Percentiles rank a stretch among this genome's conserved stretches.
phyloP scores from a whole-genome alignment of 2,113 vertebrate genomes.

The Puntigrus tetrazona region DNA sequence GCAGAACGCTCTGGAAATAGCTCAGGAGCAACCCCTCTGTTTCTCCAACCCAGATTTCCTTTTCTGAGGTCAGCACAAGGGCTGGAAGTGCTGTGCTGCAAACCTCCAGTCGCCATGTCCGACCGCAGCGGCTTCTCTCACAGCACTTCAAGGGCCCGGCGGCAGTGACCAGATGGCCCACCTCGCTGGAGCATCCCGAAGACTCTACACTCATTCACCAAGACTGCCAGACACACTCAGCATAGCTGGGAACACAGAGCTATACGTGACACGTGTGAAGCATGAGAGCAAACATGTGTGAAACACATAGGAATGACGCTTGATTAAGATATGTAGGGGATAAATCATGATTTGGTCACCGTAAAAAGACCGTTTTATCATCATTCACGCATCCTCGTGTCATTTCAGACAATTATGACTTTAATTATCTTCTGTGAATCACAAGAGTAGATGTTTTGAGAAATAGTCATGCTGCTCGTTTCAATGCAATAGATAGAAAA shows the following conservation, averaged over 20 bases:
- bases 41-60: slow-evolving; percentile 81
- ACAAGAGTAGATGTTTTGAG: not conserved
- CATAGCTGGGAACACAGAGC: slow-evolving; percentile 27
- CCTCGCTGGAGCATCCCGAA: slow-evolving; percentile 30
- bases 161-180: slow-evolving; percentile 76
- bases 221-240: slow-evolving; percentile 26
- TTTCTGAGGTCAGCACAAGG: slow-evolving; percentile 78
- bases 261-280: not conserved
- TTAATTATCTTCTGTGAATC: not conserved
- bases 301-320: not conserved
- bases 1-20: slow-evolving; percentile 78
- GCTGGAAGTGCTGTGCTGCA: slow-evolving; percentile 78
- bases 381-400: not conserved
- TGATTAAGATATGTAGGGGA: not conserved
- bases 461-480: not conserved
- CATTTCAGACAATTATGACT: not conserved
- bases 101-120: slow-evolving; percentile 78
- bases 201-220: slow-evolving; percentile 20
- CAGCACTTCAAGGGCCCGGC: slow-evolving; percentile 77
- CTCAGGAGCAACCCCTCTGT: slow-evolving; percentile 79
- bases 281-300: not conserved
- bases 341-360: not conserved
- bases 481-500: not conserved
- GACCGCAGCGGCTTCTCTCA: slow-evolving; percentile 75
- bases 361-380: not conserved